phyloP scores from a whole-genome alignment of 2,888 invertebrate genomes.

The Cantharis nigra region DNA sequence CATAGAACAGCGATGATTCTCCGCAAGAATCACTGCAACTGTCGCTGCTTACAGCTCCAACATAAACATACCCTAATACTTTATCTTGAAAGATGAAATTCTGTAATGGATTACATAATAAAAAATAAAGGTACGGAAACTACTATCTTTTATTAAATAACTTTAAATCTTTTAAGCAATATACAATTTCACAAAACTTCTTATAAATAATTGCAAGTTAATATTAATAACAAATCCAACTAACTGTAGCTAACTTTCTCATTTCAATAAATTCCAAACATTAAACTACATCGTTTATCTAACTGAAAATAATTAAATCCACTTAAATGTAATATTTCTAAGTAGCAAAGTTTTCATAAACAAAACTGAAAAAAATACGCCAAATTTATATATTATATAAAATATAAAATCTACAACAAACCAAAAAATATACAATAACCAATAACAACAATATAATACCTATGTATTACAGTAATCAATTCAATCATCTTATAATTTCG shows the following conservation, averaged over 20 bases:
- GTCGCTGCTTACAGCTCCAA: no score
- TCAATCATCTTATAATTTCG: background rate
- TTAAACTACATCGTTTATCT: background rate
- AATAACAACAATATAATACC: background rate
- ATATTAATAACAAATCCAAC: conserved; percentile 20
- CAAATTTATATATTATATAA: background rate
- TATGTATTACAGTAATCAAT: background rate
- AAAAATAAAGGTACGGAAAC: background rate
- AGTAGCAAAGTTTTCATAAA: background rate
- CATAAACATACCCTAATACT: no score
- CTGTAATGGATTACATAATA: background rate
- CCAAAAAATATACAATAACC: conserved; percentile 15
- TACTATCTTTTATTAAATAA: background rate
- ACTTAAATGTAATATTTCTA: background rate
- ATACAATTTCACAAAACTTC: conserved; percentile 16
- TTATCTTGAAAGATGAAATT: no score
- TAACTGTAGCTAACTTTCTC: background rate
- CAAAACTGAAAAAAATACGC: conserved; percentile 1
- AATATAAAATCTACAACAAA: conserved; percentile 24
- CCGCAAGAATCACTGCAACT: no score
- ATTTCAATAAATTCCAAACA: background rate
- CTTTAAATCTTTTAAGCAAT: conserved; percentile 14
- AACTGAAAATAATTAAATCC: background rate
- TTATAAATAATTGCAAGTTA: conserved; percentile 22
- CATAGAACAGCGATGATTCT: no score